Percentiles rank a stretch among this genome's conserved stretches.
Conservation (phyloP, 2,113 vertebrate genomes). For the Oncorhynchus gorbuscha region DNA sequence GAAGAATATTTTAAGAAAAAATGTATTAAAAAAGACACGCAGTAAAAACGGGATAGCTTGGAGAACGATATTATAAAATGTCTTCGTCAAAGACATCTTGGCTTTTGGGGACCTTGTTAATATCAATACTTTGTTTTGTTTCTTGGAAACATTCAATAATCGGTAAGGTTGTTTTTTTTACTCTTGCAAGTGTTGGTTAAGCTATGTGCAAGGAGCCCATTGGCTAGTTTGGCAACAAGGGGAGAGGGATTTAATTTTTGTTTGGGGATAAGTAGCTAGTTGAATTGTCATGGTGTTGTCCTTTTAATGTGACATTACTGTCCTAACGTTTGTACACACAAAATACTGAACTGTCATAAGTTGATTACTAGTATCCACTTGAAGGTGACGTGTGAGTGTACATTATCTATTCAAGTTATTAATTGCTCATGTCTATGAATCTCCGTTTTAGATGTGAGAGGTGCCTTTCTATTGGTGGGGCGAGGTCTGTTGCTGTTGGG, state of each 20-base stretch:
- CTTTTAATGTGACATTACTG: too few species aligned
- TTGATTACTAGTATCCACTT: too few species aligned
- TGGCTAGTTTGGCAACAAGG: background rate
- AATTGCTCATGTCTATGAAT: background rate
- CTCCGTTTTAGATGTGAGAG: constrained; percentile 34
- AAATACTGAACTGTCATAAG: too few species aligned
- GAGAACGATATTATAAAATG: constrained; percentile 1
- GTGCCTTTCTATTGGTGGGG: constrained; percentile 27
- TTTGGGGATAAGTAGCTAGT: too few species aligned
- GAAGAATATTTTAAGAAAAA: background rate
- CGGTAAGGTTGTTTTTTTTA: background rate
- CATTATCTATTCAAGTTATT: too few species aligned
- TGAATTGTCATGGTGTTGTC: too few species aligned
- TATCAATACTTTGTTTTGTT: constrained; percentile 19
- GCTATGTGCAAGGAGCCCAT: background rate
- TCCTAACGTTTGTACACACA: too few species aligned
- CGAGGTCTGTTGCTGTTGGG: constrained; percentile 38
- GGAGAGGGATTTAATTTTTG: too few species aligned
- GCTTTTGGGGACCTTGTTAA: background rate
- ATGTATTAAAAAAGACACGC: background rate
- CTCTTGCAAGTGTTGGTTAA: background rate
- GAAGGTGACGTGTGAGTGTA: too few species aligned
- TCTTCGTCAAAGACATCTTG: background rate
- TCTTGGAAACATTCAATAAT: constrained; percentile 35
- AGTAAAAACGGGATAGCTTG: background rate